Conservation (phyloP, 2,797 vertebrate genomes). For the Acanthiza pusilla region DNA sequence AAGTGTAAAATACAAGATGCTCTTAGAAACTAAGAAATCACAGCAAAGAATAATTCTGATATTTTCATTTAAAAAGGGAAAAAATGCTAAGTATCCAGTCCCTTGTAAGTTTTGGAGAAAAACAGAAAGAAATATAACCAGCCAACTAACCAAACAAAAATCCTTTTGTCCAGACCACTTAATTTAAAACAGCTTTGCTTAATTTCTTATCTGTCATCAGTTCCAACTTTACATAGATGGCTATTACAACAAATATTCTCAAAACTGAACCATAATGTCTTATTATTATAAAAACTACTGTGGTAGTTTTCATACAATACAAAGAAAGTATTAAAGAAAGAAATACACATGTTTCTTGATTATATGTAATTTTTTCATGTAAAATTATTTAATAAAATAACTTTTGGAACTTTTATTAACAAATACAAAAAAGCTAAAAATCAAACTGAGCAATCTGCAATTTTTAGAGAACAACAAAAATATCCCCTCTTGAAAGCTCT, state of each 20-base stretch:
- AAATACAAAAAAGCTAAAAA: neutral
- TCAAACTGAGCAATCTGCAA: neutral
- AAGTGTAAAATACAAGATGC: neutral
- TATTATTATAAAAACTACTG: neutral
- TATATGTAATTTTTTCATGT: neutral
- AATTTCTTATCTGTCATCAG: slow-evolving; percentile 52
- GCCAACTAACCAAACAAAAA: neutral
- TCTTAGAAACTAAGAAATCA: neutral
- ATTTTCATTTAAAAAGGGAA: neutral
- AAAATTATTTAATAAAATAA: neutral
- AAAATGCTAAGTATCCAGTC: neutral
- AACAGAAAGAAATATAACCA: neutral
- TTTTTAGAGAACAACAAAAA: neutral
- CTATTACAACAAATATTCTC: neutral
- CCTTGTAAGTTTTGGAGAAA: neutral
- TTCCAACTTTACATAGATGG: slow-evolving; percentile 11
- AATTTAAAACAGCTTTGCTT: slow-evolving; percentile 27
- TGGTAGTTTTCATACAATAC: neutral
- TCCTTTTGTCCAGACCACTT: neutral
- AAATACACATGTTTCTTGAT: neutral
- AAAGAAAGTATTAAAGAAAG: neutral
- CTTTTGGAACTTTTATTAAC: neutral
- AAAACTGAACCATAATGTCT: neutral
- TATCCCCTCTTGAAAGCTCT: neutral
- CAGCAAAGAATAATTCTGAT: neutral